A percentile compares a stretch with the other conserved stretches of the same genome.
Conservation (phyloP, 2,888 invertebrate genomes). For the Mesorhabditis belari region DNA sequence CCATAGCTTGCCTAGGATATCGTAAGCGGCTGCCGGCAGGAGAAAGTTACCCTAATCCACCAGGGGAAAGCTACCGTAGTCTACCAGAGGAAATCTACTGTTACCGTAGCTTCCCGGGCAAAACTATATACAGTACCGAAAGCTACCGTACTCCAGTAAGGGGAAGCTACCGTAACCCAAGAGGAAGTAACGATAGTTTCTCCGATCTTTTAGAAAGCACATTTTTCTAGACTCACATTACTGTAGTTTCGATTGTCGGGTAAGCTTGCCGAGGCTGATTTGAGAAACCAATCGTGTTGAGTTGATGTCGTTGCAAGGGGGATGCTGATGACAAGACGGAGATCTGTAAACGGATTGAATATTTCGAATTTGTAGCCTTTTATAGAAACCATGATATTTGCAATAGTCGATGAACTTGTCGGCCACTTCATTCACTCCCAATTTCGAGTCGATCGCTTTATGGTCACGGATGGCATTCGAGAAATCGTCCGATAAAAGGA, state of each 20-base stretch:
- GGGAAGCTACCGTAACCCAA: no score
- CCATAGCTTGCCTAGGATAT: no score
- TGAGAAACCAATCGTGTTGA: conserved; percentile 68
- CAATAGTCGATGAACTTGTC: conserved; percentile 60
- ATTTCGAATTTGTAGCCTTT: background rate
- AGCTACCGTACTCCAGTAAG: no score
- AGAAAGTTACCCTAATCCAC: no score
- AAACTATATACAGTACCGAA: background rate
- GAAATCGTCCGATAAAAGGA: conserved; percentile 30
- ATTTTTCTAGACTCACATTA: conserved; percentile 4
- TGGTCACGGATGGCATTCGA: conserved; percentile 57
- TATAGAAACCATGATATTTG: background rate
- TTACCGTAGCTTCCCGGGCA: no score
- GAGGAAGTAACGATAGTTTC: background rate
- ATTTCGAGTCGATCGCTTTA: conserved; percentile 64
- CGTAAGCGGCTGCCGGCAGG: no score
- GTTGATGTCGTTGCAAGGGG: conserved; percentile 59
- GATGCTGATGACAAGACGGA: conserved; percentile 57
- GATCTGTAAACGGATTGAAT: conserved; percentile 44
- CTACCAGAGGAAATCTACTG: no score
- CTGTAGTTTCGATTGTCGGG: conserved; percentile 43
- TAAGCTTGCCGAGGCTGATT: conserved; percentile 32
- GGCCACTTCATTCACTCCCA: conserved; percentile 70
- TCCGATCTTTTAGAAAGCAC: background rate
- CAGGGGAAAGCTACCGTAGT: no score